A percentile compares a stretch with the other conserved stretches of the same genome.
These are phyloP conservation scores for Macaria notata DNA, from an alignment of 2,888 invertebrate genomes.

Conservation along the genomic window DNA sequence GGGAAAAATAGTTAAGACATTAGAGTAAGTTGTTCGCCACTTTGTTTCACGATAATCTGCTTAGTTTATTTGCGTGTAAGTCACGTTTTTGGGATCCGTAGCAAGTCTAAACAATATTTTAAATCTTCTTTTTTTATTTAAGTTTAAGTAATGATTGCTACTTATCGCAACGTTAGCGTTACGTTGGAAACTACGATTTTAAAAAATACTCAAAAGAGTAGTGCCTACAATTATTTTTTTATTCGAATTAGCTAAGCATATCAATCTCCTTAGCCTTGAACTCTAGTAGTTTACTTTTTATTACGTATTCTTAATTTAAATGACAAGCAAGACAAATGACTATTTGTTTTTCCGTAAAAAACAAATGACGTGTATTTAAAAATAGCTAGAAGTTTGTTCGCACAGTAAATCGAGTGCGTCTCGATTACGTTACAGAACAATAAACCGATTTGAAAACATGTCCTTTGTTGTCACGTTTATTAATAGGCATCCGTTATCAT, in stretches of 20 bases:
- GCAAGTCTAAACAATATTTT: no score
- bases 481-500: slow-evolving; percentile 22
- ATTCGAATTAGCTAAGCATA: no score
- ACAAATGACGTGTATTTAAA: slow-evolving; percentile 29
- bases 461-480: slow-evolving; percentile 35
- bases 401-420: slow-evolving; percentile 28
- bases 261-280: background rate
- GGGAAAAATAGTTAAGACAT: slow-evolving; percentile 49
- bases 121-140: no score
- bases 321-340: slow-evolving; percentile 27
- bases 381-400: slow-evolving; percentile 24
- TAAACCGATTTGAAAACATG: slow-evolving; percentile 18
- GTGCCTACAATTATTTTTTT: no score
- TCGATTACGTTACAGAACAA: slow-evolving; percentile 29
- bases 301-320: slow-evolving; percentile 21
- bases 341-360: slow-evolving; percentile 22
- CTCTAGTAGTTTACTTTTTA: slow-evolving; percentile 18
- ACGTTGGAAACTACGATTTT: no score
- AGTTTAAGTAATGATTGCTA: no score
- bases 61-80: slow-evolving; percentile 50
- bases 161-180: no score
- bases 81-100: slow-evolving; percentile 34
- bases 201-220: no score
- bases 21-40: slow-evolving; percentile 41
- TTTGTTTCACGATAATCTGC: slow-evolving; percentile 44